These are phyloP conservation scores for Oreohelix idahoensis DNA, from an alignment of 1,140 invertebrate species.

Conservation along the genomic window DNA sequence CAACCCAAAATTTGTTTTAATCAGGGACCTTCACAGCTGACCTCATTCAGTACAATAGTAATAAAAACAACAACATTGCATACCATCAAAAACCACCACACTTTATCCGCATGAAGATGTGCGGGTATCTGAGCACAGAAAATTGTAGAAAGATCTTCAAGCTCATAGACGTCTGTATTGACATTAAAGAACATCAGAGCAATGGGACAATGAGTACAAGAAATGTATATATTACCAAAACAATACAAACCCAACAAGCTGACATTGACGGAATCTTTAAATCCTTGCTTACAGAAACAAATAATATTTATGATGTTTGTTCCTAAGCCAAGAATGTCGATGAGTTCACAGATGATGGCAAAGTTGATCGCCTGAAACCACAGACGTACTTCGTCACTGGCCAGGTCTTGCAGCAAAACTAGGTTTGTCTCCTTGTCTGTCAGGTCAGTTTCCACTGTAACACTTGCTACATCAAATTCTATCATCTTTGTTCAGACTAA, in stretches of 20 bases:
- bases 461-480: background rate
- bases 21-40: no score
- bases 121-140: no score
- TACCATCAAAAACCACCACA: no score
- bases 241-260: constrained; percentile 19
- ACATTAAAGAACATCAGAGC: no score
- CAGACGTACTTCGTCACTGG: background rate
- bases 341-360: constrained; percentile 23
- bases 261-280: constrained; percentile 15
- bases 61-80: no score
- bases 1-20: no score
- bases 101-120: no score
- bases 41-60: no score
- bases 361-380: constrained; percentile 29
- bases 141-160: no score
- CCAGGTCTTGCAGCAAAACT: background rate
- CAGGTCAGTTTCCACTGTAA: background rate
- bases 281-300: constrained; percentile 5
- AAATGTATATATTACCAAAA: no score
- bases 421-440: background rate
- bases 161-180: no score
- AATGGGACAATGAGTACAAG: no score
- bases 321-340: background rate
- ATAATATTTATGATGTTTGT: constrained; percentile 22
- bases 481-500: background rate